A percentile compares a stretch with the other conserved stretches of the same genome.
These are phyloP conservation scores for Helicoverpa assulta DNA, from an alignment of 2,888 invertebrate genomes.

Conservation along the genomic window DNA sequence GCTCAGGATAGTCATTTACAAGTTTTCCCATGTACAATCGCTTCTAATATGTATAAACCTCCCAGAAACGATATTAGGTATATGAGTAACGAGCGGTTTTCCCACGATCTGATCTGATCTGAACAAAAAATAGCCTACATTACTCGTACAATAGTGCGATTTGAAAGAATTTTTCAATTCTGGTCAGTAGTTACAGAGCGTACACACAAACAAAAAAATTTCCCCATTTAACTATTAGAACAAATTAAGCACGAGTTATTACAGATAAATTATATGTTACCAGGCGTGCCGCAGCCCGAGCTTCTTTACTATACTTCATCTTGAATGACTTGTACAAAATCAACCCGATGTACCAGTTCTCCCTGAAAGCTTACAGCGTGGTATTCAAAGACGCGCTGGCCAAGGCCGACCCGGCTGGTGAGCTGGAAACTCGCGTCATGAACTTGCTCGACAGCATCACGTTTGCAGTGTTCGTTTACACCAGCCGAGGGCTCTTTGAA, in stretches of 20 bases:
- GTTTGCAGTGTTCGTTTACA: conserved; percentile 96
- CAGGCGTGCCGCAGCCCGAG: conserved; percentile 95
- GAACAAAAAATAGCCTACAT: no score
- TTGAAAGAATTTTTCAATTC: no score
- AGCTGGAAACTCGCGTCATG: conserved; percentile 92
- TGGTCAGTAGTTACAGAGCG: no score
- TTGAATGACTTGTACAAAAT: conserved; percentile 97
- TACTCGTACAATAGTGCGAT: no score
- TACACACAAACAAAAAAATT: no score
- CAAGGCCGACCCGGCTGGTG: conserved; percentile 92
- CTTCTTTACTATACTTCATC: conserved; percentile 97
- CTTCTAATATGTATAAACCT: background rate
- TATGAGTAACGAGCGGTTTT: no score
- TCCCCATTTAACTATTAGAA: no score
- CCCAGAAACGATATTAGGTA: background rate
- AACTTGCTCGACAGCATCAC: conserved; percentile 97
- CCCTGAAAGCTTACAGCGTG: conserved; percentile 97
- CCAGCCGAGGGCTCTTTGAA: conserved; percentile 97
- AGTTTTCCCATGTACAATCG: no score
- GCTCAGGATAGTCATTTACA: no score
- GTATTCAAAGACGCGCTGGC: conserved; percentile 96
- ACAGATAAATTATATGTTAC: background rate
- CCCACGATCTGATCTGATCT: no score
- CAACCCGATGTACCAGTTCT: conserved; percentile 98
- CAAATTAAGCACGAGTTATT: background rate